Percentiles rank a stretch among this genome's conserved stretches.
Evolutionary conservation across 2,888 invertebrate species (phyloP).

Genomic region (Drosophila mayaguana): DNA sequence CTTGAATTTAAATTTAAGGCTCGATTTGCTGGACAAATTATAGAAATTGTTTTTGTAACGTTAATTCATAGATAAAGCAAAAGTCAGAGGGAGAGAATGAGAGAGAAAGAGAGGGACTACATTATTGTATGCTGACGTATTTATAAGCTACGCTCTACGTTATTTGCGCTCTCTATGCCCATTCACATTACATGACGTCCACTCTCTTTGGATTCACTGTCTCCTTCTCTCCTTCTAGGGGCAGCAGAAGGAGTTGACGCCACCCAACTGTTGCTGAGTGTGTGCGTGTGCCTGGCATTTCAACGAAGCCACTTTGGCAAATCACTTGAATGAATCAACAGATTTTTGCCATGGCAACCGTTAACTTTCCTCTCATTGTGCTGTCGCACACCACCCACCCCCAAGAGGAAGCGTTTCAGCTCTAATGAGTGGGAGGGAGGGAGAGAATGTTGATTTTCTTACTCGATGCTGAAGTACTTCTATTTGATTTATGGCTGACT

Average conservation of each 20-base stretch:
- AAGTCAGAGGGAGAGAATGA: conserved; percentile 14
- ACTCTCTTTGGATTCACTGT: background rate
- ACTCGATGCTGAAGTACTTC: conserved; percentile 49
- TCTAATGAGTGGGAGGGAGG: conserved; percentile 22
- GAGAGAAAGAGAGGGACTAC: conserved; percentile 1
- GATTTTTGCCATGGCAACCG: conserved; percentile 76
- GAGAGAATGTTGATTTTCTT: conserved; percentile 4
- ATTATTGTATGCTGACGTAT: conserved; percentile 47
- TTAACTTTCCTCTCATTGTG: conserved; percentile 54
- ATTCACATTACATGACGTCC: background rate
- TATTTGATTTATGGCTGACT: conserved; percentile 77
- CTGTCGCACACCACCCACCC: conserved; percentile 29
- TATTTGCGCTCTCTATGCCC: conserved; percentile 5
- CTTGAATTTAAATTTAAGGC: conserved; percentile 31
- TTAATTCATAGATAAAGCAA: conserved; percentile 20
- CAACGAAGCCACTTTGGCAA: conserved; percentile 82
- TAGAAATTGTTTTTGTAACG: conserved; percentile 7
- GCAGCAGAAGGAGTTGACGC: background rate
- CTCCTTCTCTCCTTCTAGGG: background rate
- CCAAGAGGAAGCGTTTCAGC: conserved; percentile 20
- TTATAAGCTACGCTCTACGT: conserved; percentile 40
- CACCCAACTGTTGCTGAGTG: conserved; percentile 77
- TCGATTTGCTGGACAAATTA: conserved; percentile 27
- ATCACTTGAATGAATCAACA: conserved; percentile 82
- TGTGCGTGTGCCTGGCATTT: conserved; percentile 72